These are phyloP conservation scores for Sterrhoptilus dennistouni DNA, from an alignment of 2,113 vertebrate genomes.

Conservation along the genomic window DNA sequence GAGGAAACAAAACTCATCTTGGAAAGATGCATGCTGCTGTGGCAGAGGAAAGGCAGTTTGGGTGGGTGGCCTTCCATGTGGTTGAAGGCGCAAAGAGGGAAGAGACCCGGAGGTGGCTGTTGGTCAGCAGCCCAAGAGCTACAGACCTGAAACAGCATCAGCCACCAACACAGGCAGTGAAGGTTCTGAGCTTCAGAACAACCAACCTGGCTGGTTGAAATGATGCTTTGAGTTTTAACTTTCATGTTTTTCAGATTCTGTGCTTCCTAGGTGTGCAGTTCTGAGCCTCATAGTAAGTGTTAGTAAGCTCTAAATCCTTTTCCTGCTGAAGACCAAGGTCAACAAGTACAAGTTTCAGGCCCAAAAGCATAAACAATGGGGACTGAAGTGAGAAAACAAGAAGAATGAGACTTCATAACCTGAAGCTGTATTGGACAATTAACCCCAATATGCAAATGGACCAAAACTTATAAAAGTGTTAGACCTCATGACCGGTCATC, in stretches of 20 bases:
- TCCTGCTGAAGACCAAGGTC: neutral
- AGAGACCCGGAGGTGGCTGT: neutral
- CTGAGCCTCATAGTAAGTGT: neutral
- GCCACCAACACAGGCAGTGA: rapidly evolving
- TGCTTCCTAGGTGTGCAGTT: neutral
- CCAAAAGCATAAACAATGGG: neutral
- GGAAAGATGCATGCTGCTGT: neutral
- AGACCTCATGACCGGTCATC: neutral
- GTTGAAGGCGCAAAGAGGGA: neutral
- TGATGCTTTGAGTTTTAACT: neutral
- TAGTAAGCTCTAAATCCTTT: neutral
- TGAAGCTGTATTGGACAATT: neutral
- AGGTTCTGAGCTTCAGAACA: neutral
- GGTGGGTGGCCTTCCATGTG: neutral
- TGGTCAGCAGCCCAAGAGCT: neutral
- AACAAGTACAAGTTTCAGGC: neutral
- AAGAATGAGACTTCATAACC: neutral
- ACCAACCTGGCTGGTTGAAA: neutral
- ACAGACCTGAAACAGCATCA: neutral
- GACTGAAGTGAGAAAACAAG: neutral
- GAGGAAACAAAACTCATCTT: neutral
- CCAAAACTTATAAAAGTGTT: neutral
- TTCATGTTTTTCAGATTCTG: neutral
- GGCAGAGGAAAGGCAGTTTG: neutral
- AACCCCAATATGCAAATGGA: neutral